Evolutionary conservation across 92 coral and sea anemone genomes (phyloP).

Genomic region (Actinernus sp.): DNA sequence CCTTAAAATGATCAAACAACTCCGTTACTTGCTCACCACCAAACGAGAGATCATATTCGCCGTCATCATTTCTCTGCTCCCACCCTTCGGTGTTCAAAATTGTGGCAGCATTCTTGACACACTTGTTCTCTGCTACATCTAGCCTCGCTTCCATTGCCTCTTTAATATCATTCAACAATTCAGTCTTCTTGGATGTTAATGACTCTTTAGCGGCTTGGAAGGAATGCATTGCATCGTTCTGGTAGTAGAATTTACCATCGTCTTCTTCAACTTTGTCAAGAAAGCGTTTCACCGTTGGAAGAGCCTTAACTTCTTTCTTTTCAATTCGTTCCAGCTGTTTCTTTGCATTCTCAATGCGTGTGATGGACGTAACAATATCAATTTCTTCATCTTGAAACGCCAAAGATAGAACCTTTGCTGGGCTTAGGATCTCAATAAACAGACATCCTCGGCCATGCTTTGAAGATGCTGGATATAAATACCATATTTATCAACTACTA

Average conservation of each 20-base stretch:
- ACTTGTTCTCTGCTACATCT: conserved; percentile 58
- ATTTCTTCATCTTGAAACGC: conserved; percentile 57
- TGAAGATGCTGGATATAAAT: conserved; percentile 68
- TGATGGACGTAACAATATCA: conserved; percentile 38
- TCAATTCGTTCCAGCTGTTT: conserved; percentile 58
- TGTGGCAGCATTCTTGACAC: conserved; percentile 32
- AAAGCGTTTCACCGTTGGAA: conserved; percentile 62
- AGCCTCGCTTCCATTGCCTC: conserved; percentile 66
- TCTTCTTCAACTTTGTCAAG: conserved; percentile 54
- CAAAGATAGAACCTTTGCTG: conserved; percentile 58
- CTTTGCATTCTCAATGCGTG: conserved; percentile 45
- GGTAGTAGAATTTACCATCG: conserved; percentile 59
- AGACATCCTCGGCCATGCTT: conserved; percentile 64
- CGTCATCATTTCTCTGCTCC: conserved; percentile 52
- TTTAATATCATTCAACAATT: conserved; percentile 44
- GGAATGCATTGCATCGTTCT: conserved; percentile 52
- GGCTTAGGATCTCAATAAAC: conserved; percentile 62
- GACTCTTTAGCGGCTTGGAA: conserved; percentile 46
- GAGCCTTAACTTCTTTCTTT: conserved; percentile 35
- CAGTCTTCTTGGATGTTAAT: conserved; percentile 24
- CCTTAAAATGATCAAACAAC: conserved; percentile 55
- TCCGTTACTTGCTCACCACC: conserved; percentile 52
- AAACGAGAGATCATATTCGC: conserved; percentile 57
- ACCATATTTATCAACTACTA: conserved; percentile 64
- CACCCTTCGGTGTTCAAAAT: conserved; percentile 72